Conservation (phyloP, 2,888 invertebrate species). For the Drosophila maculinotata region DNA sequence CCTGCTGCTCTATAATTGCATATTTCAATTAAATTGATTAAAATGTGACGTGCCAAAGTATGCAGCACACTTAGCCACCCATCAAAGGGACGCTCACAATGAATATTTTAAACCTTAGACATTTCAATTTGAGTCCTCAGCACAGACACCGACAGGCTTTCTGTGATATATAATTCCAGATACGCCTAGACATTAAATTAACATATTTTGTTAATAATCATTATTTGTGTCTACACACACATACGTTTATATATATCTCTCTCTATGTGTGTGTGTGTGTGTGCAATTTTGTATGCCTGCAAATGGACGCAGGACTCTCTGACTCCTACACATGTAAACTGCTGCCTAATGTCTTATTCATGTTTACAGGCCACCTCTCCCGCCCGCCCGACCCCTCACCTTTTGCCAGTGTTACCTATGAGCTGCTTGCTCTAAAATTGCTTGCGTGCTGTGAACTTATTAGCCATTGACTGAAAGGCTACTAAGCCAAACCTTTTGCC, state of each 20-base stretch:
- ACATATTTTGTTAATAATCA: constrained; percentile 78
- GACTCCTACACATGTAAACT: constrained; percentile 70
- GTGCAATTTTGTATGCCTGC: constrained; percentile 31
- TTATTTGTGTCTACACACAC: constrained; percentile 57
- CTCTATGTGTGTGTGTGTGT: constrained; percentile 16
- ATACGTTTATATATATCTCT: constrained; percentile 10
- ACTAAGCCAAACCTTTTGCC: constrained; percentile 45
- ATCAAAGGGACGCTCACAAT: constrained; percentile 46
- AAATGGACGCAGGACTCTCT: too few relatives aligned
- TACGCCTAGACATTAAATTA: constrained; percentile 77
- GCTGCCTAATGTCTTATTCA: constrained; percentile 73
- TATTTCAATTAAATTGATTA: constrained; percentile 76
- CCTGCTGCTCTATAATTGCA: constrained; percentile 40
- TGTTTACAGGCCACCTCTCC: constrained; percentile 64
- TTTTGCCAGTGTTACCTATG: neutral
- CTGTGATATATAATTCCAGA: constrained; percentile 32
- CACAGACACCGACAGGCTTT: too few relatives aligned
- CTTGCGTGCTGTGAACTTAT: constrained; percentile 75
- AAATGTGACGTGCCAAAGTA: constrained; percentile 18
- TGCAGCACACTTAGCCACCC: constrained; percentile 7
- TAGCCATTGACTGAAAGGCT: constrained; percentile 31
- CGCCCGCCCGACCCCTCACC: neutral
- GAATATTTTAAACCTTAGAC: constrained; percentile 65
- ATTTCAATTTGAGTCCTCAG: constrained; percentile 64
- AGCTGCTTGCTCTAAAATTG: constrained; percentile 47